Evolutionary conservation across 2,113 vertebrate genomes (phyloP).

Genomic region (Jacana jacana): DNA sequence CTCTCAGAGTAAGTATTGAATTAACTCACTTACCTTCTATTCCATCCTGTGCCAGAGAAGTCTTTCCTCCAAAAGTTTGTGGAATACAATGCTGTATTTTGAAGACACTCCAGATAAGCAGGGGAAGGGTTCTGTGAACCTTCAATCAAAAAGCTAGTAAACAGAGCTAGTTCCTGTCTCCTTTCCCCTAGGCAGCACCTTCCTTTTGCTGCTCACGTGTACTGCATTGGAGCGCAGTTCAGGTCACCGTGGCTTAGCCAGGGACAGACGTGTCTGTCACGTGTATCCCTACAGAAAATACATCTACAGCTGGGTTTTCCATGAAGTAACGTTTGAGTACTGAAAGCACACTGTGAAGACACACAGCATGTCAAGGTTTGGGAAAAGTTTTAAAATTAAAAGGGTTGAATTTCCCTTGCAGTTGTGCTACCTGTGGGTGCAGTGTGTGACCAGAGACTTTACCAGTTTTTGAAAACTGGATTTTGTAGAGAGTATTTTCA

Average conservation of each 20-base stretch:
- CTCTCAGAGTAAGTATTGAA: not conserved
- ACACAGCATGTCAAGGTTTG: not conserved
- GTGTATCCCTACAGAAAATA: not conserved
- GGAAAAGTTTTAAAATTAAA: not conserved
- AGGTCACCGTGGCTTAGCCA: not conserved
- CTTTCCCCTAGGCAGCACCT: not conserved
- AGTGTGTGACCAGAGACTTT: not conserved
- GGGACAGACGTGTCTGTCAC: not conserved
- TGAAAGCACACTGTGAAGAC: not conserved
- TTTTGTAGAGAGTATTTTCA: not conserved
- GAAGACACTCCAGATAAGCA: not conserved
- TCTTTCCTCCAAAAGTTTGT: not conserved
- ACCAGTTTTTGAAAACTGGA: not conserved
- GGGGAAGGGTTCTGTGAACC: not conserved
- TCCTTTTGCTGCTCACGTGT: not conserved
- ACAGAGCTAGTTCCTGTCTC: not conserved
- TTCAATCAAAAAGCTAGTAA: not conserved
- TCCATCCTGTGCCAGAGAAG: not conserved
- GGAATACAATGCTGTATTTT: not conserved
- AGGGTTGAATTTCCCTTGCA: not conserved
- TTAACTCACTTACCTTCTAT: not conserved
- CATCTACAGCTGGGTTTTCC: not conserved
- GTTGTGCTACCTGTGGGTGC: not conserved
- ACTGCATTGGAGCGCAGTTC: not conserved
- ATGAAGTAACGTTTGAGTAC: not conserved